These are phyloP conservation scores for Epiblema foenella DNA, from an alignment of 2,888 invertebrate genomes.

Conservation along the genomic window DNA sequence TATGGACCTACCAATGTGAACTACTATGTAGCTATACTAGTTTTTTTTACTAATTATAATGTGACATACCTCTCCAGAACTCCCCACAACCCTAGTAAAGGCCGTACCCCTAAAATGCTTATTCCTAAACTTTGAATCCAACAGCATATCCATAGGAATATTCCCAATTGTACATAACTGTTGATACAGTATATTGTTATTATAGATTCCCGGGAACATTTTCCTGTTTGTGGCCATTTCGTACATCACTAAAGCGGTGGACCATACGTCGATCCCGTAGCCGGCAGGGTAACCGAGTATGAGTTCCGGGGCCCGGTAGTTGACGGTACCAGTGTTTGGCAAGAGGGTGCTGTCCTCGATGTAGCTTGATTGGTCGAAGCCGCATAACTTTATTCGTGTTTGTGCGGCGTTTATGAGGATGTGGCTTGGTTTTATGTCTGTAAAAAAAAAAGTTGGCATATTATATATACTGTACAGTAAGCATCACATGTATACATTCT, in stretches of 20 bases:
- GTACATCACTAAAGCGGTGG: constrained; percentile 63
- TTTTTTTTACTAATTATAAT: too few species aligned
- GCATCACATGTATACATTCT: too few species aligned
- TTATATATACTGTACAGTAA: too few species aligned
- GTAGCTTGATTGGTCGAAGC: constrained; percentile 63
- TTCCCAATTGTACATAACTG: constrained; percentile 61
- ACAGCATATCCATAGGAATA: constrained; percentile 58
- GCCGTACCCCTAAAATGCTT: constrained; percentile 53
- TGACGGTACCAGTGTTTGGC: constrained; percentile 54
- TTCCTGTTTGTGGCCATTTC: constrained; percentile 62
- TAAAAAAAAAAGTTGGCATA: constrained; percentile 45
- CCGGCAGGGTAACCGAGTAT: constrained; percentile 62
- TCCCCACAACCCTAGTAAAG: constrained; percentile 51
- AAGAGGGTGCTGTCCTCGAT: constrained; percentile 16
- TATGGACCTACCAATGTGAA: too few species aligned
- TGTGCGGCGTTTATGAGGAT: constrained; percentile 59
- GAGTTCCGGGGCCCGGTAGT: constrained; percentile 68
- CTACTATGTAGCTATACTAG: too few species aligned
- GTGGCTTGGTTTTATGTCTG: constrained; percentile 71
- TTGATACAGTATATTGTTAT: constrained; percentile 62
- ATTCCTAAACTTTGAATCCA: constrained; percentile 47
- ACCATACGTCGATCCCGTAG: constrained; percentile 68
- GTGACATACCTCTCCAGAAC: constrained; percentile 47
- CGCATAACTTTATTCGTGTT: constrained; percentile 62
- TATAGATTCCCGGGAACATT: constrained; percentile 56